Evolutionary conservation across 2,888 invertebrate species (phyloP).

Genomic region (Portevinia maculata): DNA sequence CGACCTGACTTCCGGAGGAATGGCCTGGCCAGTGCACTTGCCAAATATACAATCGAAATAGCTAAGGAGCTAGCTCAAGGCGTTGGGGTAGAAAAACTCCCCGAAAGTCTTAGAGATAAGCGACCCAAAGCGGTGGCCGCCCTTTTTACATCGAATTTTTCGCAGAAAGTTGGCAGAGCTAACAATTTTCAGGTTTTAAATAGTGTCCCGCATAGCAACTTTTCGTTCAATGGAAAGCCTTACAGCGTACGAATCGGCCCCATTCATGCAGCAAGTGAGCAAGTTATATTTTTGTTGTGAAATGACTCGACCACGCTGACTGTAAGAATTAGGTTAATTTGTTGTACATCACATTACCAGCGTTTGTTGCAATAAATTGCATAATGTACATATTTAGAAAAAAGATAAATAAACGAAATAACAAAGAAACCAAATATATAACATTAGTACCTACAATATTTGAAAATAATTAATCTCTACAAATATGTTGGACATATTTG

Average conservation of each 20-base stretch:
- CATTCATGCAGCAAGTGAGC: slow-evolving; percentile 75
- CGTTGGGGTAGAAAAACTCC: slow-evolving; percentile 82
- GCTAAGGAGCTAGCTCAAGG: slow-evolving; percentile 83
- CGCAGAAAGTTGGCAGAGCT: slow-evolving; percentile 85
- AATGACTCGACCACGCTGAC: neutral
- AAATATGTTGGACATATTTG: no score
- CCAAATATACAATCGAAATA: slow-evolving; percentile 84
- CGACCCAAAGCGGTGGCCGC: slow-evolving; percentile 83
- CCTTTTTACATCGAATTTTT: slow-evolving; percentile 85
- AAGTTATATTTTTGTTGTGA: slow-evolving; percentile 74
- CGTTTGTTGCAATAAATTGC: no score
- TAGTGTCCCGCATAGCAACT: slow-evolving; percentile 84
- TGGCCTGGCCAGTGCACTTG: slow-evolving; percentile 84
- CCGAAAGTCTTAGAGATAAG: slow-evolving; percentile 75
- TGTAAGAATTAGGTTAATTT: no score
- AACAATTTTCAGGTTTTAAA: slow-evolving; percentile 84
- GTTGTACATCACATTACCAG: no score
- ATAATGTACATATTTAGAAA: no score
- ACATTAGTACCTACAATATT: no score
- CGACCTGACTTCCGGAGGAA: slow-evolving; percentile 83
- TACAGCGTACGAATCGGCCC: slow-evolving; percentile 85
- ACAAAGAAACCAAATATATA: no score
- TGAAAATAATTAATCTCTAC: no score
- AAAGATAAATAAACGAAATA: no score
- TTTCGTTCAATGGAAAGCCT: slow-evolving; percentile 85